A percentile compares a stretch with the other conserved stretches of the same genome.
These are phyloP conservation scores for Nephrotoma guestfalica DNA, from an alignment of 2,888 invertebrate genomes.

Conservation along the genomic window DNA sequence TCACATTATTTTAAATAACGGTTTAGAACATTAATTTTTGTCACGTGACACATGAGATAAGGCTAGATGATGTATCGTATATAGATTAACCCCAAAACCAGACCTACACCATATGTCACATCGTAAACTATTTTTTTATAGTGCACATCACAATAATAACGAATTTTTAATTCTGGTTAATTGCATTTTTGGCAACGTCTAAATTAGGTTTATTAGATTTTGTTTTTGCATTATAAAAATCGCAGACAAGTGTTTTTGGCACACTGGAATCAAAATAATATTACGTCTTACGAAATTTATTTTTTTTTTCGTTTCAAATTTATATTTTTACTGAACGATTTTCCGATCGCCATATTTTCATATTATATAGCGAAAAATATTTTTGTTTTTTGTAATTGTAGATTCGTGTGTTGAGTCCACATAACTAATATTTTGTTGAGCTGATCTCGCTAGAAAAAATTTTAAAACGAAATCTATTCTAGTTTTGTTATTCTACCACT, in stretches of 20 bases:
- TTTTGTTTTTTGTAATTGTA: background rate
- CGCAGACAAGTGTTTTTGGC: background rate
- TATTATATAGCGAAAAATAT: background rate
- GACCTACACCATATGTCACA: no score
- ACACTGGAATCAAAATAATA: background rate
- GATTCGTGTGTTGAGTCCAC: background rate
- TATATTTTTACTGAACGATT: background rate
- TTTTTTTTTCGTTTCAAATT: background rate
- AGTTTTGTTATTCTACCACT: background rate
- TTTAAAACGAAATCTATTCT: background rate
- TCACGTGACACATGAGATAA: no score
- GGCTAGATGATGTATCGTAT: no score
- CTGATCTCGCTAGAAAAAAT: background rate
- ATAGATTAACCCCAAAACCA: no score
- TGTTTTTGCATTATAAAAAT: background rate
- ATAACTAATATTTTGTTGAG: background rate
- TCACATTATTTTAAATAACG: background rate
- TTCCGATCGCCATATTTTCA: background rate
- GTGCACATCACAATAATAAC: background rate
- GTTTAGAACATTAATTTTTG: no score
- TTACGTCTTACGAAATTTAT: background rate
- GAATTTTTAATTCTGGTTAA: background rate
- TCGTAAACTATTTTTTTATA: background rate
- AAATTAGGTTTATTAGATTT: background rate
- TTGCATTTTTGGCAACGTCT: background rate